These are phyloP conservation scores for Sebastes iracundus DNA, from an alignment of 2,797 vertebrate species.

Conservation along the genomic window DNA sequence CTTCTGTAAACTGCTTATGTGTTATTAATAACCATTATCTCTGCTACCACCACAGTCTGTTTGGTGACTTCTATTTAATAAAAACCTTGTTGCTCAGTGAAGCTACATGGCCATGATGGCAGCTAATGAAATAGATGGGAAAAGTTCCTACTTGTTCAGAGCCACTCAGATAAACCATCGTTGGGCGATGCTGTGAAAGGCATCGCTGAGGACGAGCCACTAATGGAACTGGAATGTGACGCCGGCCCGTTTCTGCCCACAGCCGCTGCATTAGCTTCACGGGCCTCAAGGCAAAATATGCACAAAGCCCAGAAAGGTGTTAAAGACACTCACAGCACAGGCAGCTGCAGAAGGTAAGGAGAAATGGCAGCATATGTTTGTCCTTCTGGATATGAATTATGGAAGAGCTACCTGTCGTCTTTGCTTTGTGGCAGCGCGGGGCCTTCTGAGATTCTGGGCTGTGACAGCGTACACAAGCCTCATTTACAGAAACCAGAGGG, in stretches of 20 bases:
- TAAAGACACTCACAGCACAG: conserved; percentile 32
- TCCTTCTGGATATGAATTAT: conserved; percentile 77
- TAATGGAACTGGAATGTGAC: conserved; percentile 20
- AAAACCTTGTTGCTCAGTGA: not conserved
- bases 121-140: not conserved
- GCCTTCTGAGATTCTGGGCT: conserved; percentile 59
- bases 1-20: not conserved
- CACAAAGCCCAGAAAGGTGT: conserved; percentile 47
- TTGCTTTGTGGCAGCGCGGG: conserved; percentile 53
- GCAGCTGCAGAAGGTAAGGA: conserved; percentile 54
- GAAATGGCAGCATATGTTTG: conserved; percentile 72
- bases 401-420: conserved; percentile 65
- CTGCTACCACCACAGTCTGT: not conserved
- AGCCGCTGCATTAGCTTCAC: conserved; percentile 35
- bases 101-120: not conserved
- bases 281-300: conserved; percentile 43
- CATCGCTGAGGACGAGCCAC: conserved; percentile 2
- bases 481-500: conserved; percentile 74
- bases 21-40: not conserved
- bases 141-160: not conserved
- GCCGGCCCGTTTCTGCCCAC: not conserved
- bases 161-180: not conserved
- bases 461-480: conserved; percentile 68
- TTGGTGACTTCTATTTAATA: not conserved
- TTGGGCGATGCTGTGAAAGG: not conserved